A percentile compares a stretch with the other conserved stretches of the same genome.
Conservation (phyloP, 64 coral and sea anemone genomes). For the Actinia tenebrosa region DNA sequence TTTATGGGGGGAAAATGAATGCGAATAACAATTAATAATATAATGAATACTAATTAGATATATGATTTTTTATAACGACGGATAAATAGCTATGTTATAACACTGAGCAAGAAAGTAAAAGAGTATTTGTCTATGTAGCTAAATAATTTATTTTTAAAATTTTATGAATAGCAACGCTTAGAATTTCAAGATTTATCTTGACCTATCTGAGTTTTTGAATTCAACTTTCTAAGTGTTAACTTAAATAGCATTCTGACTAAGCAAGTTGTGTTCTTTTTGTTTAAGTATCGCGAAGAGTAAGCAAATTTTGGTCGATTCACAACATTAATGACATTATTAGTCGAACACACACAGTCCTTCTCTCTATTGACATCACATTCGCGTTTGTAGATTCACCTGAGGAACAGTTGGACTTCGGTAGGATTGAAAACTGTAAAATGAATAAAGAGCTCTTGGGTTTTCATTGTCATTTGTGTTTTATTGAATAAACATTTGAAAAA, state of each 20-base stretch:
- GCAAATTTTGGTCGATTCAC: background rate
- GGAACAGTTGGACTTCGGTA: background rate
- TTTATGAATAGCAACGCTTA: too few species aligned
- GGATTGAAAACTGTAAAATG: background rate
- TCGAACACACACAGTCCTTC: conserved; percentile 5
- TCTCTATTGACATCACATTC: background rate
- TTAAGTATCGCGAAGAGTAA: background rate
- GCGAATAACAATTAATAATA: too few species aligned
- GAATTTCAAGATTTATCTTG: too few species aligned
- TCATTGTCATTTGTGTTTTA: background rate
- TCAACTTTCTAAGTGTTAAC: background rate
- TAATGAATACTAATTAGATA: too few species aligned
- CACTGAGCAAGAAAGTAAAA: too few species aligned
- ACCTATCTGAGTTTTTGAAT: too few species aligned
- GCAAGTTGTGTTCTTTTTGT: background rate
- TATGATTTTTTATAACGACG: too few species aligned
- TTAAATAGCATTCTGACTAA: background rate
- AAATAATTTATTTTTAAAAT: too few species aligned
- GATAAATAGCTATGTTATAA: too few species aligned
- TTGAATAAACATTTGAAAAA: conserved; percentile 6
- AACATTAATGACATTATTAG: background rate
- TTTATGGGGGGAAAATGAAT: too few species aligned
- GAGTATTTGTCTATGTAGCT: too few species aligned
- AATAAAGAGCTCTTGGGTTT: background rate
- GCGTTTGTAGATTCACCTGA: conserved; percentile 6